Evolutionary conservation across 2,797 vertebrate species (phyloP).

Genomic region (Malurus splendens): DNA sequence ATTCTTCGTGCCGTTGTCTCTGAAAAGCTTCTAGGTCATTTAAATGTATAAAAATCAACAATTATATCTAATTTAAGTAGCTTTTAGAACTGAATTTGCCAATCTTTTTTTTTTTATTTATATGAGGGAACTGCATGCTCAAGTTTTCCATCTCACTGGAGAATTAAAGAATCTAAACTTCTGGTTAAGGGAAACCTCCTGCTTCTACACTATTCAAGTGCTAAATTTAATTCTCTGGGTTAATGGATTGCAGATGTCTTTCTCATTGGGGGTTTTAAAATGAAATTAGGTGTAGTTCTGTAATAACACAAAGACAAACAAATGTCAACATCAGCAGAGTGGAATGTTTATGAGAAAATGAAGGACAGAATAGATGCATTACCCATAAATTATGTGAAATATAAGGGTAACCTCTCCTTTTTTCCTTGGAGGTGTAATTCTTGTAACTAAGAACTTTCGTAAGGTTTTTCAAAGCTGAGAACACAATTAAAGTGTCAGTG

Average conservation of each 20-base stretch:
- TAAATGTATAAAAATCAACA: constrained; percentile 15
- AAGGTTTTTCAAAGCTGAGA: background rate
- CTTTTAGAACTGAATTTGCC: constrained; percentile 18
- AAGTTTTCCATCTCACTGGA: constrained; percentile 54
- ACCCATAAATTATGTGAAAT: background rate
- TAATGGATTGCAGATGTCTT: constrained; percentile 63
- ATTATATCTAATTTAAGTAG: background rate
- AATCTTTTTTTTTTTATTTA: constrained; percentile 39
- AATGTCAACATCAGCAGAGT: constrained; percentile 53
- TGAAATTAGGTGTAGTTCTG: constrained; percentile 57
- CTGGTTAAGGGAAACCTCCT: constrained; percentile 56
- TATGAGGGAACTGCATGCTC: constrained; percentile 26
- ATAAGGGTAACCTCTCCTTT: background rate
- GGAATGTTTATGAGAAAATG: constrained; percentile 37
- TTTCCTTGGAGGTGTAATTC: background rate
- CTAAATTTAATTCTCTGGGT: constrained; percentile 64
- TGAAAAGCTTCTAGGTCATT: background rate
- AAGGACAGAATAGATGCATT: constrained; percentile 21
- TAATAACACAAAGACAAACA: constrained; percentile 56
- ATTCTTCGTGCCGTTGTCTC: background rate
- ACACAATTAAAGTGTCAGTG: background rate
- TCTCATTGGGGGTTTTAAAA: constrained; percentile 56
- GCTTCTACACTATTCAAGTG: constrained; percentile 54
- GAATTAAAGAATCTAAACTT: constrained; percentile 64
- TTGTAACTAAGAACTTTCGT: background rate